Base-by-base conservation (phyloP, 2,113 vertebrate species). In the Xenopus tropicalis region DNA sequence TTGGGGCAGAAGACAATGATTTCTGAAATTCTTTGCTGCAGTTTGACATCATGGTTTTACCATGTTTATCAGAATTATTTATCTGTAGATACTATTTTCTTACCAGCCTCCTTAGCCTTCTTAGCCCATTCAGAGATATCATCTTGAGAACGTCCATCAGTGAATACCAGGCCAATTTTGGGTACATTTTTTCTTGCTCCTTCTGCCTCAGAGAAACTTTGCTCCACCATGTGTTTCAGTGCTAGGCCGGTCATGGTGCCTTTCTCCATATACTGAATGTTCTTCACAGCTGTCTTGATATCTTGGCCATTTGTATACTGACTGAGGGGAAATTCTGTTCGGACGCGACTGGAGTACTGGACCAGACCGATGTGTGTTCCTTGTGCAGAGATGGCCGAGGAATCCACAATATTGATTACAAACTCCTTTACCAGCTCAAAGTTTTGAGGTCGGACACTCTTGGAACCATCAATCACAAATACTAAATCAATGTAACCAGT, bases 361-460 rank as follows among this genome's bases (percentile, higher is more conserved):
- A 98, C 95, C 85, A 99, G 80, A 1, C 96, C 97, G 3, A 99
- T 90, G 0, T 89, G 93, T 0, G 97, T 97, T 42, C 96, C 95
- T 0, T 93, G 91, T 0, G 88, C 81, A 0, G 96, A 98, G 81
- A 99, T 89, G 1, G 98, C 96, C 81, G 99, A 86, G 44, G 94
- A 91, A 84, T 98, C 97, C 86, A 99, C 96, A 0, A 99, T 93
- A 81, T 95, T 93, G 73, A 95, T 98, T 54, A 99, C 97, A 79
- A 98, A 99, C 88, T 96, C 90, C 83, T 99, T 99, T 79, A 98
- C 93, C 66, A 98, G 91, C 86, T 98, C 93, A 1, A 99, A 99
- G 82, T 98, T 98, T 29, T 98, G 95, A 0, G 97, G 96, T 1
- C 96, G 92, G 21, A 99, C 96, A 0, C 97, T 99, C 83, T 98